phyloP scores from a whole-genome alignment of 2,113 vertebrate species.

The Oreochromis tanganicae region DNA sequence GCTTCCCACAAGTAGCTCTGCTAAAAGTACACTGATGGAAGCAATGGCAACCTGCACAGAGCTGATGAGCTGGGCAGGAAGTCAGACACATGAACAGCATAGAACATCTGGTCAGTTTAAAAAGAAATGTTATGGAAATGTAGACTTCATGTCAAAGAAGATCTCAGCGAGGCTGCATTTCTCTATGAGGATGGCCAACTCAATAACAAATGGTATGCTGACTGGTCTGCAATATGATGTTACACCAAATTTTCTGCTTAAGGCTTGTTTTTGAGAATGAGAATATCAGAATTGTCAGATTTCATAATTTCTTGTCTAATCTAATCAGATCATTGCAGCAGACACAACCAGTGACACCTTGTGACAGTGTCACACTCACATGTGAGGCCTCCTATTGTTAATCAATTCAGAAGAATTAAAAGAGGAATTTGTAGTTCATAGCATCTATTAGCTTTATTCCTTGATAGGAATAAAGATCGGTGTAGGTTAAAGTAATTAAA shows the following conservation, averaged over 20 bases:
- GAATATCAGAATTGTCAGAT: not conserved
- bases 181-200: not conserved
- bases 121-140: not conserved
- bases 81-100: not conserved
- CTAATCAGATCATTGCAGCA: not conserved
- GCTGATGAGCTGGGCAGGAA: not conserved
- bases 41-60: not conserved
- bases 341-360: not conserved
- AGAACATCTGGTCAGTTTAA: not conserved
- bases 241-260: rapidly evolving
- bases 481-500: rapidly evolving
- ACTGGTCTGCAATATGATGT: not conserved
- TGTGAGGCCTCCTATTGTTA: not conserved
- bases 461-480: not conserved
- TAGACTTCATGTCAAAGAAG: not conserved
- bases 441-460: not conserved
- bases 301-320: not conserved
- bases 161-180: not conserved
- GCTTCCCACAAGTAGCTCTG: not conserved
- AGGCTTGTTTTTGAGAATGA: not conserved
- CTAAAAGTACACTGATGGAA: not conserved
- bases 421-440: rapidly evolving
- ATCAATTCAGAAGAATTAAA: not conserved
- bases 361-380: not conserved
- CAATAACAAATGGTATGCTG: not conserved